Evolutionary conservation across 2,113 vertebrate genomes (phyloP), one percentile per base, ranked within the genome.

Genomic region (Zosterops lateralis): DNA sequence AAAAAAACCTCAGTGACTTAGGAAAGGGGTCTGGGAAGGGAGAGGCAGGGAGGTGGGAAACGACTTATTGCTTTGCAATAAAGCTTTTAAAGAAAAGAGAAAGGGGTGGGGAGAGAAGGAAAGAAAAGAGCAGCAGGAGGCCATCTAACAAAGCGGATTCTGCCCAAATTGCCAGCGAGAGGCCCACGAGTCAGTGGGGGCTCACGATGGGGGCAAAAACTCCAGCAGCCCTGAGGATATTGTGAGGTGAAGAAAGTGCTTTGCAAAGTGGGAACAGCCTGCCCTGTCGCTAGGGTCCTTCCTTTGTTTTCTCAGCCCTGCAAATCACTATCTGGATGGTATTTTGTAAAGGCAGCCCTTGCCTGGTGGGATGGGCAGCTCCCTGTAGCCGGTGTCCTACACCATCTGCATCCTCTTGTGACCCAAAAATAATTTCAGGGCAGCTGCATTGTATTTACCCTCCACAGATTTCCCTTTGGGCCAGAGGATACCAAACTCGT

Each of bases 41-140:
- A 88, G n/a, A 90, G 71, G 56, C 77, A 56, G 15, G 0, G 90
- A 92, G 82, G 82, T 91, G 90, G 93, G 84, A 94, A 95, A 91
- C 48, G 21, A 89, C 93, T 92, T 96, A 87, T 13, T 75, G 91
- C 94, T 95, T 93, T 2, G 74, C 89, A 92, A 58, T 93, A 95
- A 95, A 95, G 78, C 94, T 92, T 87, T 92, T 85, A 85, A 89
- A 92, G 87, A 87, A 72, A 83, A 93, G 75, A 94, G 84, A 87
- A 83, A 66, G 82, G 70, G 62, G 56, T 72, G 60, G 64, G 21
- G 73, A 71, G 51, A 79, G 24, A 38, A 79, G 60, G 87, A 24
- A 77, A 91, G 93, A 95, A 96, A 90, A 94, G 94, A 91, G 78
- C 94, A 94, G 91, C 93, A 81, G 96, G 96, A 91, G 76, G 83